These are phyloP conservation scores for Sorex fumeus DNA, from an alignment of 2,113 vertebrate genomes.

Conservation along the genomic window DNA sequence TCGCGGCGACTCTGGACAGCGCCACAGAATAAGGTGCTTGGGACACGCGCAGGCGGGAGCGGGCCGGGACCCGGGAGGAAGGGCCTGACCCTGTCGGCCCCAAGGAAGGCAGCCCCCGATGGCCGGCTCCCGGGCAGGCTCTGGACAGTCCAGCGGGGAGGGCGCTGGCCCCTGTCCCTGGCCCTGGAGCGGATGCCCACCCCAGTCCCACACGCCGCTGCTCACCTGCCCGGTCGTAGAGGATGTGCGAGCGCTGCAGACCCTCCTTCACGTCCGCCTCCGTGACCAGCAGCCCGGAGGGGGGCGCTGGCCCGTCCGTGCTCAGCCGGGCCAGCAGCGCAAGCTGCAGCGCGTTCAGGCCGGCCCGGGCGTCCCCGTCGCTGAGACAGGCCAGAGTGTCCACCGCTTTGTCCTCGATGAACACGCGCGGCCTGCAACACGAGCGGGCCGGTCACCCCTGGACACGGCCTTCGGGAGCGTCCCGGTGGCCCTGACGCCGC, in stretches of 20 bases:
- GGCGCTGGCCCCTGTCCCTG: too few relatives aligned
- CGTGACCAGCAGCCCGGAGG: constrained; percentile 89
- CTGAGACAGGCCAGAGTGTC: constrained; percentile 95
- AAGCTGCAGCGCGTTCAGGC: constrained; percentile 95
- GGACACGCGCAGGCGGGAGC: too few relatives aligned
- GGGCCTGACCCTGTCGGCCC: too few relatives aligned
- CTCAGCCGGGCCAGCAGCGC: constrained; percentile 94
- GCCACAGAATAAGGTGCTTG: too few relatives aligned
- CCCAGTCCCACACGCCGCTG: neutral
- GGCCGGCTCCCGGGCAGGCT: too few relatives aligned
- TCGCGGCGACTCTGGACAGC: too few relatives aligned
- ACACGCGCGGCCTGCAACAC: constrained; percentile 90
- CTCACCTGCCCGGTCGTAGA: constrained; percentile 98
- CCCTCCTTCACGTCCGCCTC: constrained; percentile 96
- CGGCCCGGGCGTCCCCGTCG: constrained; percentile 95
- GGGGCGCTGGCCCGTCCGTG: constrained; percentile 30
- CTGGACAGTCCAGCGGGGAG: too few relatives aligned
- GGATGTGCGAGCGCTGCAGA: constrained; percentile 96
- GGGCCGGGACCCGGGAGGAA: too few relatives aligned
- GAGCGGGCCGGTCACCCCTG: constrained; percentile 40
- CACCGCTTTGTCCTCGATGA: constrained; percentile 94
- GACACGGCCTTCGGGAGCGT: too few relatives aligned
- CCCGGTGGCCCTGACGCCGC: too few relatives aligned
- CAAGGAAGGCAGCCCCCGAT: too few relatives aligned
- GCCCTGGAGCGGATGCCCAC: too few relatives aligned